Evolutionary conservation across 2,113 vertebrate species (phyloP).

Genomic region (Brevimyrus niger): DNA sequence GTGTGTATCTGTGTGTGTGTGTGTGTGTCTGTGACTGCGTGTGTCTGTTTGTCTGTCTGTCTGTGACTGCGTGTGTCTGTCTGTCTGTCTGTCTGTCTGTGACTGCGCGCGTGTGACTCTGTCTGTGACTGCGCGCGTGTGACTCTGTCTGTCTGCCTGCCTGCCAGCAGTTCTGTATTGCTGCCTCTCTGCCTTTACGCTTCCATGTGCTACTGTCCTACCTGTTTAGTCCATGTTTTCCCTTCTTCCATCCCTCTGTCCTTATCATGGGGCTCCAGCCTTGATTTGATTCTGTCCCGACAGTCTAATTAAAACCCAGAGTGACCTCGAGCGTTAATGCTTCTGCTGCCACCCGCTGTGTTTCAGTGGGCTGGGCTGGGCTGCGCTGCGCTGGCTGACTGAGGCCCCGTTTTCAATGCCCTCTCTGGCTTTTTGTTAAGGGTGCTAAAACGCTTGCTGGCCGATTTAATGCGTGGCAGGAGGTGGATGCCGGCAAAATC

Average conservation of each 20-base stretch:
- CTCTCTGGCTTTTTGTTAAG: not conserved
- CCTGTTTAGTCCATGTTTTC: not conserved
- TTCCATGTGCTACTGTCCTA: not conserved
- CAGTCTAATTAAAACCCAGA: not conserved
- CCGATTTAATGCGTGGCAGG: not conserved
- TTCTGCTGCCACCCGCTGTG: not conserved
- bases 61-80: no score
- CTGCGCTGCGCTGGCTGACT: not conserved
- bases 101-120: not conserved
- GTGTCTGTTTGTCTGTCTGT: no score
- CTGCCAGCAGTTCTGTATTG: not conserved
- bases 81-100: no score
- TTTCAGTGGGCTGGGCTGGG: not conserved
- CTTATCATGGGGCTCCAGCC: not conserved
- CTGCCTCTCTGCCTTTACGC: not conserved
- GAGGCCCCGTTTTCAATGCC: not conserved
- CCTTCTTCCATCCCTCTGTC: not conserved
- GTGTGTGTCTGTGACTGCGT: no score
- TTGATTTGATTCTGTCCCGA: not conserved
- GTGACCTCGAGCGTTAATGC: not conserved
- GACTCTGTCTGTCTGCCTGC: not conserved
- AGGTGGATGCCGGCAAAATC: not conserved
- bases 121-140: not conserved
- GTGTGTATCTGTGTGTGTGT: no score
- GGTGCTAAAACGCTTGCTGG: not conserved